A percentile compares a stretch with the other conserved stretches of the same genome.
phyloP scores from a whole-genome alignment of 1,140 invertebrate species.

The Colletes latitarsis region DNA sequence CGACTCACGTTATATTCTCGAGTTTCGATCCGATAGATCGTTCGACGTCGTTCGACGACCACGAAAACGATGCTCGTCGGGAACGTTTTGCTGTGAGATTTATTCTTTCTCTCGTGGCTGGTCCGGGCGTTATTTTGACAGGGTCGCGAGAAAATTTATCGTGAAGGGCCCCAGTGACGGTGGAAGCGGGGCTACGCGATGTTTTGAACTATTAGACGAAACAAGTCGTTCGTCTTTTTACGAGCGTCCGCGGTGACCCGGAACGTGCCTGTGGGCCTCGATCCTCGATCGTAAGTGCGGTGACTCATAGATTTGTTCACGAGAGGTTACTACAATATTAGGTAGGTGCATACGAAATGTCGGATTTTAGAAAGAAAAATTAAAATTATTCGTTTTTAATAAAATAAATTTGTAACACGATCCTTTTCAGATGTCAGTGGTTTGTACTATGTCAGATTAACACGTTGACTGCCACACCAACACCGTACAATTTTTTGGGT shows the following conservation, averaged over 20 bases:
- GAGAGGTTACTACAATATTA: no score
- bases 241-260: constrained; percentile 47
- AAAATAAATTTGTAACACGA: no score
- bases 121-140: constrained; percentile 69
- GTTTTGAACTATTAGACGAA: constrained; percentile 75
- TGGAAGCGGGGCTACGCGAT: constrained; percentile 36
- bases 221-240: constrained; percentile 67
- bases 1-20: constrained; percentile 52
- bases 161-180: constrained; percentile 17
- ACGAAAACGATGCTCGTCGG: background rate
- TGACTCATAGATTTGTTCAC: no score
- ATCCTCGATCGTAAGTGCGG: constrained; percentile 24
- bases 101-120: constrained; percentile 29
- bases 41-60: background rate
- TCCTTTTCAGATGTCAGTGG: no score
- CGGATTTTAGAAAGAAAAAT: no score
- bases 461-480: no score
- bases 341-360: no score
- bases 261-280: constrained; percentile 45
- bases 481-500: no score
- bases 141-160: constrained; percentile 70
- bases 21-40: constrained; percentile 43
- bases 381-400: no score
- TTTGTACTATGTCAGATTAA: no score
- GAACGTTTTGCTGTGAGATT: no score